Percentiles rank a stretch among this genome's conserved stretches.
Evolutionary conservation across 2,888 invertebrate species (phyloP).

Genomic region (Lochmaea crataegi): DNA sequence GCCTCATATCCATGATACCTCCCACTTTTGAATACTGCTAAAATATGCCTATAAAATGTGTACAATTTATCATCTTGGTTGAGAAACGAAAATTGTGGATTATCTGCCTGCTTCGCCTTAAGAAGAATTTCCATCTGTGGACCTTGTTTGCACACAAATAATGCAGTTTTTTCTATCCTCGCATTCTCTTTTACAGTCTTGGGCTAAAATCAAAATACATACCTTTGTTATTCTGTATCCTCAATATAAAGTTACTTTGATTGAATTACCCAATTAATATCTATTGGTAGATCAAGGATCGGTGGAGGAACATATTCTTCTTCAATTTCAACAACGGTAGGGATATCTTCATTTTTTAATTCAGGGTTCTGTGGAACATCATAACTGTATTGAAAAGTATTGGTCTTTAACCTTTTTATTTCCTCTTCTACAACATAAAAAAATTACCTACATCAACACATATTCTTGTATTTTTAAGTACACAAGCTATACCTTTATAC

Average conservation of each 20-base stretch:
- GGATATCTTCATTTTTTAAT: slow-evolving; percentile 63
- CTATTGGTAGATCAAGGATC: slow-evolving; percentile 80
- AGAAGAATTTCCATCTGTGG: slow-evolving; percentile 98
- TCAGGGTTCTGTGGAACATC: slow-evolving; percentile 69
- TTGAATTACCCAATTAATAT: slow-evolving; percentile 75
- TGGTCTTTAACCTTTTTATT: slow-evolving; percentile 82
- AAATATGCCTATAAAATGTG: slow-evolving; percentile 87
- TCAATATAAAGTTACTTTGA: neutral
- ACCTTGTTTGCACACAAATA: slow-evolving; percentile 90
- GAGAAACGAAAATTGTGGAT: slow-evolving; percentile 93
- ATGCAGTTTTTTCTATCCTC: slow-evolving; percentile 94
- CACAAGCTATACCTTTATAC: slow-evolving; percentile 80
- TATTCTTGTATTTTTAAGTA: neutral
- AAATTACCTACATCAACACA: slow-evolving; percentile 5
- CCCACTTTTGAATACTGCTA: slow-evolving; percentile 76
- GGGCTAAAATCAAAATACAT: slow-evolving; percentile 72
- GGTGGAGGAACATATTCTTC: slow-evolving; percentile 80
- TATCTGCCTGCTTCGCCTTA: slow-evolving; percentile 95
- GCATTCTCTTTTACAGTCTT: slow-evolving; percentile 88
- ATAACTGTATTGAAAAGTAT: slow-evolving; percentile 83
- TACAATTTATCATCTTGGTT: slow-evolving; percentile 86
- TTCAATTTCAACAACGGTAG: slow-evolving; percentile 67
- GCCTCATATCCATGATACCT: slow-evolving; percentile 72
- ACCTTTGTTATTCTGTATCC: neutral
- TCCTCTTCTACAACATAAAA: slow-evolving; percentile 83